phyloP scores from a whole-genome alignment of 2,797 vertebrate genomes.

The Notolepis coatsorum region DNA sequence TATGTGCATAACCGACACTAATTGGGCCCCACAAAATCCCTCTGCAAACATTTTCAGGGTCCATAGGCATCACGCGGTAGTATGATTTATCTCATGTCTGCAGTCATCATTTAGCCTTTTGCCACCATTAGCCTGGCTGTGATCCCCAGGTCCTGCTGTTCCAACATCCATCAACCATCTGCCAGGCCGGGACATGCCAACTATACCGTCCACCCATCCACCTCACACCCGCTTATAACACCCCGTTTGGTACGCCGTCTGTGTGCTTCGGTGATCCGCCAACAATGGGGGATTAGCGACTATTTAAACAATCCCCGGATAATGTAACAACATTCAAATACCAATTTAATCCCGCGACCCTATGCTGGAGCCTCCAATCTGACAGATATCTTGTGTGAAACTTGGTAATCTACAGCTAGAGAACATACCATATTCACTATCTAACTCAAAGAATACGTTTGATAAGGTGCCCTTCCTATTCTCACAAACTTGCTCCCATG shows the following conservation, averaged over 20 bases:
- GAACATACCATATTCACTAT: too few species aligned
- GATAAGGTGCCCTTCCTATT: too few species aligned
- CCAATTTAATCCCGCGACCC: constrained; percentile 31
- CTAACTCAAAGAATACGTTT: too few species aligned
- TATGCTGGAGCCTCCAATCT: constrained; percentile 16
- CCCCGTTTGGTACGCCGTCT: constrained; percentile 66
- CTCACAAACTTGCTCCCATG: too few species aligned
- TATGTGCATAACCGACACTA: constrained; percentile 38
- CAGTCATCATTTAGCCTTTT: constrained; percentile 68
- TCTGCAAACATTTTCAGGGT: constrained; percentile 45
- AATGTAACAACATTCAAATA: constrained; percentile 54
- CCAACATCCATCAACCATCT: constrained; percentile 68
- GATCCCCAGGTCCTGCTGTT: constrained; percentile 64
- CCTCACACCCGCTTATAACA: constrained; percentile 41
- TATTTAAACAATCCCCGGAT: constrained; percentile 58
- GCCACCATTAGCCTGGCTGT: constrained; percentile 62
- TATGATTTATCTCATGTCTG: constrained; percentile 52
- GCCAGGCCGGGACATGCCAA: constrained; percentile 49
- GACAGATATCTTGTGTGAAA: constrained; percentile 39
- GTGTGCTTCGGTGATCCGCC: constrained; percentile 54
- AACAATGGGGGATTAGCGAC: constrained; percentile 56
- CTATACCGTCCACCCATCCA: constrained; percentile 45
- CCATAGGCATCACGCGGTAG: constrained; percentile 35
- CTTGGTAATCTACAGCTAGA: too few species aligned
- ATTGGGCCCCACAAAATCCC: constrained; percentile 37